Conservation (phyloP, 2,888 invertebrate species). For the Auanema sp. region DNA sequence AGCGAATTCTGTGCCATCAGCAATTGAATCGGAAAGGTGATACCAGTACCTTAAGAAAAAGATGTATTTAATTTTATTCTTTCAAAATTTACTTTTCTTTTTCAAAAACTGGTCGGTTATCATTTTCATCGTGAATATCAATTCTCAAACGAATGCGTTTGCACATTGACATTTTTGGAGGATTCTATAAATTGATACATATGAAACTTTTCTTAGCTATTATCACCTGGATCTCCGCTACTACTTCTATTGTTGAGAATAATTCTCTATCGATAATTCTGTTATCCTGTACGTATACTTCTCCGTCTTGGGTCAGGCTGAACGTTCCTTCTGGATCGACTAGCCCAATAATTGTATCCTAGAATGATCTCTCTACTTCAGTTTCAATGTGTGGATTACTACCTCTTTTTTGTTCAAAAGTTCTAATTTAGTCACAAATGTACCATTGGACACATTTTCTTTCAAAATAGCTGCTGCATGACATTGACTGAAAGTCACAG, state of each 20-base stretch:
- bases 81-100: conserved; percentile 25
- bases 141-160: conserved; percentile 37
- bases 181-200: no score
- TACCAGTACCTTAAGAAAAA: conserved; percentile 40
- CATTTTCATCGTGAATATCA: conserved; percentile 57
- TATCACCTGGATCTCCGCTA: conserved; percentile 31
- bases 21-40: conserved; percentile 34
- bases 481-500: conserved; percentile 30
- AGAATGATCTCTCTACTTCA: neutral
- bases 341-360: conserved; percentile 27
- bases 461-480: conserved; percentile 19
- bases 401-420: conserved; percentile 26
- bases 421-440: conserved; percentile 25
- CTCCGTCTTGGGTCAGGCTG: conserved; percentile 14
- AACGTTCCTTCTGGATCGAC: conserved; percentile 44
- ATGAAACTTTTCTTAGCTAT: no score
- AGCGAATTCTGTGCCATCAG: conserved; percentile 40
- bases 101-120: conserved; percentile 58
- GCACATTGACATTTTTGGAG: conserved; percentile 21
- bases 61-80: neutral
- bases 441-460: conserved; percentile 34
- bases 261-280: conserved; percentile 37
- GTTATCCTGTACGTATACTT: conserved; percentile 23
- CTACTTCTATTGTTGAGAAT: conserved; percentile 38
- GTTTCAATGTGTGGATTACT: neutral